Conservation (phyloP, 2,797 vertebrate species). For the Gymnoscopelus microlampas region DNA sequence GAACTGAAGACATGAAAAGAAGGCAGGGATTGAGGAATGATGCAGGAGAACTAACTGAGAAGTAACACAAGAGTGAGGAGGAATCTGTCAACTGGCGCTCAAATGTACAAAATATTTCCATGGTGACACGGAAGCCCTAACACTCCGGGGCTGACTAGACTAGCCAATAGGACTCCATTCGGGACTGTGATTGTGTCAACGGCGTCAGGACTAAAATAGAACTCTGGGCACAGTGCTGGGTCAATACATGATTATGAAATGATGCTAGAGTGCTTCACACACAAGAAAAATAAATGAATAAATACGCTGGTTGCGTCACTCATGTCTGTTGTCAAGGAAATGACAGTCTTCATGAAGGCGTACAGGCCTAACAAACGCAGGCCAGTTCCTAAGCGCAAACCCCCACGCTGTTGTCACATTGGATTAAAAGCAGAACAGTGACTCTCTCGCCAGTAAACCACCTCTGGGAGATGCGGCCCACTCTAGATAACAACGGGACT, state of each 20-base stretch:
- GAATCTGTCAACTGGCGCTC: constrained; percentile 2
- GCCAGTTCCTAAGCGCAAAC: too few relatives aligned
- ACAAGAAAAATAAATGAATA: neutral
- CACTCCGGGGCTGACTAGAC: constrained; percentile 22
- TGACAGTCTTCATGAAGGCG: neutral
- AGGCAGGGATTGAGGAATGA: neutral
- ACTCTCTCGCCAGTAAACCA: too few relatives aligned
- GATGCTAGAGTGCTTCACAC: neutral
- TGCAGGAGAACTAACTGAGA: neutral
- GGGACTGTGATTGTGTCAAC: constrained; percentile 12
- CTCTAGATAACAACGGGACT: neutral
- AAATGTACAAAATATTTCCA: constrained; percentile 21
- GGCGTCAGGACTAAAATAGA: constrained; percentile 1
- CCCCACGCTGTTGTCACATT: too few relatives aligned
- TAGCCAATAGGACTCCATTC: constrained; percentile 8
- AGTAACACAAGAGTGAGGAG: neutral
- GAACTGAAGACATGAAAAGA: neutral
- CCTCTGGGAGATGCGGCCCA: too few relatives aligned
- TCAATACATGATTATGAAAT: neutral
- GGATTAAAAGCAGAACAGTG: too few relatives aligned
- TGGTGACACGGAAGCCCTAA: constrained; percentile 20
- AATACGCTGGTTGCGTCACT: neutral
- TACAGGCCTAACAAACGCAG: too few relatives aligned
- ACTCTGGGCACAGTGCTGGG: neutral
- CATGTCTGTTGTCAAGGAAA: neutral